Base-by-base conservation (phyloP, 92 coral and sea anemone genomes). In the Porites divaricata region DNA sequence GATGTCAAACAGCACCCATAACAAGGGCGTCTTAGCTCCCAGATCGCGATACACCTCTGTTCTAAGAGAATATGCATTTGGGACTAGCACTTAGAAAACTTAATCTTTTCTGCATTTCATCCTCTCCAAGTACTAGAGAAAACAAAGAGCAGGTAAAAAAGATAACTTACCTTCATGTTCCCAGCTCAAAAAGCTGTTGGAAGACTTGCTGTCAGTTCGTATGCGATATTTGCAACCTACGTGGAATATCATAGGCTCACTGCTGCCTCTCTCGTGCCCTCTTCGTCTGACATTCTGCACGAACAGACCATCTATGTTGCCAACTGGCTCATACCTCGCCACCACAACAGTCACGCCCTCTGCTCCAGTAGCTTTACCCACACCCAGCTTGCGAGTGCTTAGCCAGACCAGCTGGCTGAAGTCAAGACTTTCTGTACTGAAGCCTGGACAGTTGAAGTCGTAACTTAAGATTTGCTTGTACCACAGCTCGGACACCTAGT, bases 261-360 rank as follows among this genome's bases (percentile, higher is more conserved):
- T 68, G 72, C 91, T 72, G 73, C 88, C 88, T 58, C 98, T 80
- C 62, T 94, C 98, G 68, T 89, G 88, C 14, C 95, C 98, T 54
- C 94, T 75, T 58, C 88, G 82, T 50, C 67, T 89, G 63, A 96
- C 99, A 87, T 93, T 96, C 25, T 88, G 76, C 6, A 92, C 95
- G 78, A 96, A 96, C 88, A 95, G 51, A 17, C 99, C 99, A 77
- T 92, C 99, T 20, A 86, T 89, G 86, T 97, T 97, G 1, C 99
- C 99, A n/a, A 93, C 95, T 10, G 99, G 99, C 28, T 97, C 98
- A 74, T 97, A 97, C 9, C 98, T 88, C 17, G 98, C 99, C 1
- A 97, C 99, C 19, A 97, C 92, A 8, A 94, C 95, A 17, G 93
- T 92, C 84, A 91, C 92, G 13, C 96, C 95, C 63, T 86, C 81